Conservation (phyloP, 2,113 vertebrate genomes). For the Charadrius vociferus region DNA sequence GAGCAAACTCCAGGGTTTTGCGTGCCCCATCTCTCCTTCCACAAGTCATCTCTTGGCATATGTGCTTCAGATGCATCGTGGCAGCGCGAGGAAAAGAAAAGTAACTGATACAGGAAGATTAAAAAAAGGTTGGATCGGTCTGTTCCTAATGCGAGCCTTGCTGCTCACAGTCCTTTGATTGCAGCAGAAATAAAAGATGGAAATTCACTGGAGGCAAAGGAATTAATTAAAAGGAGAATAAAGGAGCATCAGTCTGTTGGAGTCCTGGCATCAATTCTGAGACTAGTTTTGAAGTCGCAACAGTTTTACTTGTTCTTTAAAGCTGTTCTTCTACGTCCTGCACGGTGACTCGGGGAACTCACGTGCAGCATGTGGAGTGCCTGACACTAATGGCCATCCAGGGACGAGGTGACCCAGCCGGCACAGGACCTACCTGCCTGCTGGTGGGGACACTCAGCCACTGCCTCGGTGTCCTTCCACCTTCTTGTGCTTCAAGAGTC, state of each 20-base stretch:
- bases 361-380: not conserved
- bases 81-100: not conserved
- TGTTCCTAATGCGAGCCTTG: constrained; percentile 14
- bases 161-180: constrained; percentile 24
- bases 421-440: not conserved
- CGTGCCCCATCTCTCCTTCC: not conserved
- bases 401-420: fast-evolving
- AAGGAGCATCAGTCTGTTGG: constrained; percentile 51
- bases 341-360: not conserved
- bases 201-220: constrained; percentile 57
- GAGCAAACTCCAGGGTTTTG: not conserved
- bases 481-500: not conserved
- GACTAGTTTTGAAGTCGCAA: constrained; percentile 27
- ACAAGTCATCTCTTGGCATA: not conserved
- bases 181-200: constrained; percentile 11
- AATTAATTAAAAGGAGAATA: constrained; percentile 61
- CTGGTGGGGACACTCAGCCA: not conserved
- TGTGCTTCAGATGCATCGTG: constrained; percentile 12
- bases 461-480: not conserved
- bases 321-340: not conserved
- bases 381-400: fast-evolving
- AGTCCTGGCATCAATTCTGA: constrained; percentile 53
- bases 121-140: not conserved
- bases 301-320: not conserved
- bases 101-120: not conserved